These are phyloP conservation scores for Papilio protenor DNA, from an alignment of 2,888 invertebrate species.

Conservation along the genomic window DNA sequence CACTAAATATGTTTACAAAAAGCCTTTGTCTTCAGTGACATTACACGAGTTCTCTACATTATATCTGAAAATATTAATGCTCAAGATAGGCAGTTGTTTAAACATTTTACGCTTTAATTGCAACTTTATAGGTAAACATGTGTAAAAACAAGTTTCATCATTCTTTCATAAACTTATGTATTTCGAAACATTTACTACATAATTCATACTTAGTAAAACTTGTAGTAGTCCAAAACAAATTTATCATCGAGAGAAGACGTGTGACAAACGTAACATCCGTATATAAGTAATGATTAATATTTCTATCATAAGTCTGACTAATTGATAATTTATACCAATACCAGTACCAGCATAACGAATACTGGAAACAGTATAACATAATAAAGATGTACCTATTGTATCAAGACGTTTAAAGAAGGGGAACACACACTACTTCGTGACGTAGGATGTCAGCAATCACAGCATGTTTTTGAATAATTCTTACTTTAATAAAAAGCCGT, in stretches of 20 bases:
- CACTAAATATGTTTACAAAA: not conserved
- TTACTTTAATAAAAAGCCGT: no score
- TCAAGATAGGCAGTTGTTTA: not conserved
- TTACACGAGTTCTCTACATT: not conserved
- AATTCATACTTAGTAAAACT: not conserved
- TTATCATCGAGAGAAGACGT: slow-evolving; percentile 37
- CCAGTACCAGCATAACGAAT: slow-evolving; percentile 60
- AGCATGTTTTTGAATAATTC: no score
- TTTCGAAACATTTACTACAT: not conserved
- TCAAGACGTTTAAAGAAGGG: not conserved
- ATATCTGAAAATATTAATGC: not conserved
- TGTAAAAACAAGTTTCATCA: not conserved
- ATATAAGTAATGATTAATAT: slow-evolving; percentile 42
- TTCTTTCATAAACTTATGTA: not conserved
- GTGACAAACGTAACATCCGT: slow-evolving; percentile 38
- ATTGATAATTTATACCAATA: slow-evolving; percentile 59
- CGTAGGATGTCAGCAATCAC: no score
- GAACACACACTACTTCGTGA: not conserved
- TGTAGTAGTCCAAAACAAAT: slow-evolving; percentile 1
- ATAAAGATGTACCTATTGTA: slow-evolving; percentile 14
- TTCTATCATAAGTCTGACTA: slow-evolving; percentile 51
- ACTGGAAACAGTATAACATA: slow-evolving; percentile 26
- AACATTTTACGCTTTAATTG: not conserved
- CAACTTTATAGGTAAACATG: not conserved
- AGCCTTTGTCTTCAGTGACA: not conserved